Evolutionary conservation across 2,113 vertebrate genomes (phyloP).

Genomic region (Oceanites oceanicus): DNA sequence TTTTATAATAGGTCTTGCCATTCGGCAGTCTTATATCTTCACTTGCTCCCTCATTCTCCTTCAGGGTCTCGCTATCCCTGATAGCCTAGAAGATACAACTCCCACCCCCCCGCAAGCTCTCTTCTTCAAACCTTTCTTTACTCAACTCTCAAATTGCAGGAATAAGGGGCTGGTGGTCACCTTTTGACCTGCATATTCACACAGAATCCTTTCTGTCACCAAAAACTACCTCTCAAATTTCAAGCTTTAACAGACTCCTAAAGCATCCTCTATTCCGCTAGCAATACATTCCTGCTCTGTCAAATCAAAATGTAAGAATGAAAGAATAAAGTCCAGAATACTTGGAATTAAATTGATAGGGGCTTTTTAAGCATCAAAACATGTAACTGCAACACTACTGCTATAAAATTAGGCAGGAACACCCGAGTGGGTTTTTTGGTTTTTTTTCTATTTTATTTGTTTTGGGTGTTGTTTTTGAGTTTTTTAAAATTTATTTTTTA

Average conservation of each 20-base stretch:
- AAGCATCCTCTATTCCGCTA: neutral
- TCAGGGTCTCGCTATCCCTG: neutral
- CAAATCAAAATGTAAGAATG: neutral
- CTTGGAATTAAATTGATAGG: neutral
- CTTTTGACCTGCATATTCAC: neutral
- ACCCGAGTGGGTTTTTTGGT: accelerated
- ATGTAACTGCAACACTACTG: neutral
- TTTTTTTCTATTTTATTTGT: too few species aligned
- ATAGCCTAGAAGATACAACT: neutral
- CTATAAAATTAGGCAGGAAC: neutral
- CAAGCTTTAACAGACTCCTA: neutral
- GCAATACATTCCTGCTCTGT: neutral
- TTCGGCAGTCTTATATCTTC: neutral
- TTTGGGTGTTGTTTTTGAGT: neutral
- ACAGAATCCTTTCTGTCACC: neutral
- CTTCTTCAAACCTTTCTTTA: neutral
- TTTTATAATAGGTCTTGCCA: neutral
- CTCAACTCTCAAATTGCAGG: neutral
- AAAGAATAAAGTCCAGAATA: neutral
- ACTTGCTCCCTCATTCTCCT: neutral
- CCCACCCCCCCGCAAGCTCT: neutral
- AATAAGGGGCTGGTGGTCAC: neutral
- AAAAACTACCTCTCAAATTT: neutral
- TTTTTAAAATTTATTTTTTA: neutral
- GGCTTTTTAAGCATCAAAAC: neutral